Base-by-base conservation (phyloP, 2,113 vertebrate genomes). In the Cyanoramphus novaezelandiae region DNA sequence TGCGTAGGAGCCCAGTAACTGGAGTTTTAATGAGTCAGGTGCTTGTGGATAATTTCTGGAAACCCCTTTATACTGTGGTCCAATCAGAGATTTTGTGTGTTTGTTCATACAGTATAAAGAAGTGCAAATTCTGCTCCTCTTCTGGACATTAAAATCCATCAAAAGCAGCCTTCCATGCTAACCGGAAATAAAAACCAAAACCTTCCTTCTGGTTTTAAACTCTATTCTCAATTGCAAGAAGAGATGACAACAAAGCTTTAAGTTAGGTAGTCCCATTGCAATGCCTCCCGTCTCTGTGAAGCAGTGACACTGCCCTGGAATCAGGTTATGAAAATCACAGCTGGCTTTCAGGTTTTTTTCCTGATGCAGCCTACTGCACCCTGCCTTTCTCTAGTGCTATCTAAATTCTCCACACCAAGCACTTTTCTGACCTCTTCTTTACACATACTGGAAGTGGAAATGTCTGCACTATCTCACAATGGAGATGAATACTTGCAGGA, bases 401-500 rank as follows among this genome's bases (percentile, higher is more conserved):
- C 43, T 46, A 59, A 75, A 63, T 27, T 25, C 46, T 70, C 72
- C 50, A 50, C 78, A 52, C 9, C 55, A 78, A 33, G 37, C 20
- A 35, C 46, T 89, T 67, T 49, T 71, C 64, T 84, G 81, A 63
- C 43, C 63, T 74, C 20, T 77, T 28, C 39, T 74, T 31, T 59
- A 82, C 75, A 35, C 25, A 50, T 65, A 39, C 13, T 35, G 65
- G 28, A 84, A 28, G 50, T 10, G 25, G 13, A 60, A 31, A 82
- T 75, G 25, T 24, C 60, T 18, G 8, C 15, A 1, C 31, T 29
- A 9, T 13, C 31, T 5, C 0, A 0, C 27, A 46, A 31, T 4
- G 4, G n/a, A 89, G 68, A 49, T 5, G 5, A 86, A 1, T 25
- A 17, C 17, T 28, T 71, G 37, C 18, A 59, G 27, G 63, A 87